Evolutionary conservation across 1,140 invertebrate species (phyloP), one percentile per base, ranked within the genome.

Genomic region (Psix sp.): DNA sequence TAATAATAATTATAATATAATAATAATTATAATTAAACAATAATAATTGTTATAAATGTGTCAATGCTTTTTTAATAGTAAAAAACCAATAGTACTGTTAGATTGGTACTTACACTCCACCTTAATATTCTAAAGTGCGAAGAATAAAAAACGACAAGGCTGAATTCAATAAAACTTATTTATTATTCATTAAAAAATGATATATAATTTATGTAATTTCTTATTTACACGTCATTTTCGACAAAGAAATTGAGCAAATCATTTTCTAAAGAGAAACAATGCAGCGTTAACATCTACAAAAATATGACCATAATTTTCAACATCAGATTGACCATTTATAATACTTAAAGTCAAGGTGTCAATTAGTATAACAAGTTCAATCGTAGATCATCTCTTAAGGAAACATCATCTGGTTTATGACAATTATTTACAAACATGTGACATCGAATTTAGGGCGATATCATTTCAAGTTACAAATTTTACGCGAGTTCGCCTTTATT

Each of bases 401-500:
- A 20, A 65, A 45, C 0, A n/a, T 59, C 36, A 65, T 52, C 21
- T 16, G n/a, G 36, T 15, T 18, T 35, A 48, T 54, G 54, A 54
- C 13, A 56, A n/a, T 62, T 70, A 52, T 63, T 68, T 67, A 51
- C 48, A 60, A 48, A 75, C 16, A 54, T 62, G 56, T 70, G 48
- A 62, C 46, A 18, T 52, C 48, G 3, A 7, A 15, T 43, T 26
- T n/a, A n/a, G n/a, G n/a, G n/a, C n/a, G 74, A 67, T 63, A 13
- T 35, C n/a, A 5, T 5, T 11, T 11, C 3, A 11, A 2, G 1
- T 35, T 35, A 13, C n/a, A 5, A 13, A 18, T 77, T 76, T 80
- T 85, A 87, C 71, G 82, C 84, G 2, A 85, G 74, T 36, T 86
- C 80, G 24, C 83, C 67, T 38, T 87, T 87, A 5, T 75, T 38